phyloP scores from a whole-genome alignment of 2,113 vertebrate genomes.

The Calidris pygmaea region DNA sequence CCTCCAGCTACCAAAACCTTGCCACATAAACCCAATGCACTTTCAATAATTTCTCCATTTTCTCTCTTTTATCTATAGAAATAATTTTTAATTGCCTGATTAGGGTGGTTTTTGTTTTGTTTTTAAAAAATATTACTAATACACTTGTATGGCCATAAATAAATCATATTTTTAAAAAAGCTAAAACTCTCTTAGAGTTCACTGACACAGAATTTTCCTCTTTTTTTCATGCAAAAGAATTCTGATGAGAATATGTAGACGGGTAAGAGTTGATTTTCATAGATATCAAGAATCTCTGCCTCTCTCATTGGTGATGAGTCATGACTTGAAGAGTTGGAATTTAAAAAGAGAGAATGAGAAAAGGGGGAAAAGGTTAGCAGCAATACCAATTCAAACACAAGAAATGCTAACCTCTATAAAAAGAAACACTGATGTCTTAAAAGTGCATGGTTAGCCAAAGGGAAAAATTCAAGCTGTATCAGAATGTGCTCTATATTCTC shows the following conservation, averaged over 20 bases:
- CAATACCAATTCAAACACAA: not conserved
- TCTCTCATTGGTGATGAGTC: not conserved
- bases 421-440: not conserved
- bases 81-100: not conserved
- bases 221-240: not conserved
- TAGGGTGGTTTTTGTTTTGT: not conserved
- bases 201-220: not conserved
- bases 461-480: not conserved
- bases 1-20: not conserved
- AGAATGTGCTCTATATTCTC: not conserved
- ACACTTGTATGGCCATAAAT: not conserved
- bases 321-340: not conserved
- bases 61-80: not conserved
- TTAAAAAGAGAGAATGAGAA: not conserved
- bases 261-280: not conserved
- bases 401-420: not conserved
- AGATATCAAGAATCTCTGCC: not conserved
- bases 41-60: not conserved
- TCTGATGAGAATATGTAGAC: not conserved
- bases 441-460: constrained; percentile 22
- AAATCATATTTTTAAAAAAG: not conserved
- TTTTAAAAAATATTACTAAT: not conserved
- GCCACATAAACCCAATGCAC: not conserved
- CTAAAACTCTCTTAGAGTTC: not conserved
- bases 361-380: not conserved